Evolutionary conservation across 2,888 invertebrate genomes (phyloP).

Genomic region (Petrolisthes manimaculis): DNA sequence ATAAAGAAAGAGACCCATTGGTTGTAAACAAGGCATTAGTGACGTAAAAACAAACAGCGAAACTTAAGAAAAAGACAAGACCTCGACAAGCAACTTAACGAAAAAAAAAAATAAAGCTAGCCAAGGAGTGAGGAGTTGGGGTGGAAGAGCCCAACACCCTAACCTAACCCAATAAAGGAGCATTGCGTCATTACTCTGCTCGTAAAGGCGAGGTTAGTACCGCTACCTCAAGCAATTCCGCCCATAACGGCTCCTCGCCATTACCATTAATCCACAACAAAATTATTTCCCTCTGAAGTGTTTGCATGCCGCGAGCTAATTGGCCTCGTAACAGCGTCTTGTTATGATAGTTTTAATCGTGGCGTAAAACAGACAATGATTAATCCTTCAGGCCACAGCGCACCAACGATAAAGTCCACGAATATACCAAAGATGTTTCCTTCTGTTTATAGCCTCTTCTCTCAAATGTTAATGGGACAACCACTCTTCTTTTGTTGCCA

Average conservation of each 20-base stretch:
- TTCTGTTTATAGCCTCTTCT: too few relatives aligned
- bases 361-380: not conserved
- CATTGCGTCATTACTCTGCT: constrained; percentile 15
- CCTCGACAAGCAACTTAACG: too few relatives aligned
- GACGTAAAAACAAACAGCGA: too few relatives aligned
- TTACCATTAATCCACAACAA: constrained; percentile 18
- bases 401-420: too few relatives aligned
- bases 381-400: not conserved
- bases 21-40: too few relatives aligned
- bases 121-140: not conserved
- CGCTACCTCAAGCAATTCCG: constrained; percentile 13
- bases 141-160: not conserved
- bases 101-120: too few relatives aligned
- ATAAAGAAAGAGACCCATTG: too few relatives aligned
- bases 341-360: constrained; percentile 13
- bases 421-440: too few relatives aligned
- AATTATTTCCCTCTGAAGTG: not conserved
- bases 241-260: constrained; percentile 5
- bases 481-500: too few relatives aligned
- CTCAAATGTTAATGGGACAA: too few relatives aligned
- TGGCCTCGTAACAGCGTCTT: constrained; percentile 13
- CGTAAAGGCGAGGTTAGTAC: constrained; percentile 5
- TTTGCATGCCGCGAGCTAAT: constrained; percentile 5
- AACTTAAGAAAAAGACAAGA: too few relatives aligned
- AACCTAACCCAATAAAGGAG: constrained; percentile 18